These are phyloP conservation scores for Mastomys coucha DNA, from an alignment of 2,113 vertebrate genomes.

Conservation along the genomic window DNA sequence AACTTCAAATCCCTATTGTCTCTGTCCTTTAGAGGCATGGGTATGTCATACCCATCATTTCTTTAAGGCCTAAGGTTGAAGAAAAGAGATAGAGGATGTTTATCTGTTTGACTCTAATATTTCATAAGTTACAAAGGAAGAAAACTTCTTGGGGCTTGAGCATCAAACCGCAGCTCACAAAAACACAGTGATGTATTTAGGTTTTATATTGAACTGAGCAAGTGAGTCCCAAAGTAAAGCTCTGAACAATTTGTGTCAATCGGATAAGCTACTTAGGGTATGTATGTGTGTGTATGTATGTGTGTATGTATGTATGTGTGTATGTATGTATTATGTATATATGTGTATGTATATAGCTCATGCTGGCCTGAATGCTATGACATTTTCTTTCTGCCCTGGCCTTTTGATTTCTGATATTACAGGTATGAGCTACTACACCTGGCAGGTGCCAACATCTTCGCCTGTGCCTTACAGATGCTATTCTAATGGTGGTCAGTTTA, in stretches of 20 bases:
- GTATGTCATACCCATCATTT: neutral
- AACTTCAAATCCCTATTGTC: neutral
- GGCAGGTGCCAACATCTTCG: neutral
- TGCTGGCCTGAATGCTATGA: neutral
- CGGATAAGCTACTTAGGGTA: neutral
- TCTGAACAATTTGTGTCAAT: constrained; percentile 1
- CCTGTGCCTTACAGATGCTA: neutral
- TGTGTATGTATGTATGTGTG: too few species aligned
- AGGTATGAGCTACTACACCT: neutral
- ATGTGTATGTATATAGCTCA: neutral
- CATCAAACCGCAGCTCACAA: neutral
- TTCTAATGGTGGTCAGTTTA: neutral
- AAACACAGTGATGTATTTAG: neutral
- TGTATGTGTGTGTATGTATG: too few species aligned
- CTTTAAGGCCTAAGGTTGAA: neutral
- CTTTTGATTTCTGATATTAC: neutral
- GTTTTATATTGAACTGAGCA: neutral
- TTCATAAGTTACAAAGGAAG: neutral
- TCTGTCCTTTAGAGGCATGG: neutral
- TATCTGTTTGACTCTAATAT: neutral
- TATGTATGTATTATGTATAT: too few species aligned
- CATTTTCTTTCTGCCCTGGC: neutral
- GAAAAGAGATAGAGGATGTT: neutral
- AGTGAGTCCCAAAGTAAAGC: neutral
- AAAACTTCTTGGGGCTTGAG: neutral